These are phyloP conservation scores for Cecidostiba fungosa DNA, from an alignment of 2,888 invertebrate genomes.

Conservation along the genomic window DNA sequence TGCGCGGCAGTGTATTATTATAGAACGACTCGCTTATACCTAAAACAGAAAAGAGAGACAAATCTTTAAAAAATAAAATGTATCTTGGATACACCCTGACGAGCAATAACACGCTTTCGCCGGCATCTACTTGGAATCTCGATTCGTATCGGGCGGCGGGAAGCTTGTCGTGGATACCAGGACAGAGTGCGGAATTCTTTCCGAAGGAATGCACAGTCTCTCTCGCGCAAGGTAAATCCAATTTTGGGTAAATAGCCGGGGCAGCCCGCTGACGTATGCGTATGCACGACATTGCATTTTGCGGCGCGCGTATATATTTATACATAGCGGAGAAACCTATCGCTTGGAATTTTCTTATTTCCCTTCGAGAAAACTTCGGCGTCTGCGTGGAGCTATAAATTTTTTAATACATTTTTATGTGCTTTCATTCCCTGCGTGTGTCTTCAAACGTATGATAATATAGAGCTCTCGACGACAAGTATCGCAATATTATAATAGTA, in stretches of 20 bases:
- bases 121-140: slow-evolving; percentile 9
- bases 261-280: not conserved
- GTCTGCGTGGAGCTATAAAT: not conserved
- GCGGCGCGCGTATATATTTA: slow-evolving; percentile 66
- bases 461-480: no score
- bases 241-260: slow-evolving; percentile 49
- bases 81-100: not conserved
- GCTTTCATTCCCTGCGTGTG: not conserved
- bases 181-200: not conserved
- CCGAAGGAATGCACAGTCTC: slow-evolving; percentile 37
- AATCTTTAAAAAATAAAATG: not conserved
- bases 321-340: slow-evolving; percentile 66
- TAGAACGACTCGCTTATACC: slow-evolving; percentile 10
- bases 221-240: slow-evolving; percentile 43
- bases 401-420: not conserved
- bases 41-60: slow-evolving; percentile 18
- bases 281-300: slow-evolving; percentile 43
- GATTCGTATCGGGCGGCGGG: not conserved
- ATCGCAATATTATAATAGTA: no score
- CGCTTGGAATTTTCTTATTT: slow-evolving; percentile 41
- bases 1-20: no score
- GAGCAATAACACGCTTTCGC: slow-evolving; percentile 31
- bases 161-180: slow-evolving; percentile 22
- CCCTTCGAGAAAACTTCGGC: not conserved
- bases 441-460: not conserved